Evolutionary conservation across 2,797 vertebrate genomes (phyloP).

Genomic region (Amniataba percoides): DNA sequence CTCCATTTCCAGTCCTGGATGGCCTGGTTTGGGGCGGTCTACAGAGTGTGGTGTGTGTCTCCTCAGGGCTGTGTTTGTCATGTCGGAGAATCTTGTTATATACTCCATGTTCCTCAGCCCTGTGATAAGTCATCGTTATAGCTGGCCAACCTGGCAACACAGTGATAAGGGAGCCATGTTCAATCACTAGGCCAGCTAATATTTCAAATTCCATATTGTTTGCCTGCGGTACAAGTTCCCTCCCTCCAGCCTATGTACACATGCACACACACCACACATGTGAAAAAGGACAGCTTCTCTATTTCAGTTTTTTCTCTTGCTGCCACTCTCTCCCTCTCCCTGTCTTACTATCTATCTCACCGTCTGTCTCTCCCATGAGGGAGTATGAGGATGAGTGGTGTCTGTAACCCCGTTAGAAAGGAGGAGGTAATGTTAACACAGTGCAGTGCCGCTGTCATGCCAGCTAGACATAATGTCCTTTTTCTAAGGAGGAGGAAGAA

Average conservation of each 20-base stretch:
- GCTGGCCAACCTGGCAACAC: constrained; percentile 87
- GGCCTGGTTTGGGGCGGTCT: constrained; percentile 78
- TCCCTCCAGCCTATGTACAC: constrained; percentile 60
- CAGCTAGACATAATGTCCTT: constrained; percentile 65
- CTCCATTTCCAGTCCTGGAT: constrained; percentile 73
- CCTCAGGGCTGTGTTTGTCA: constrained; percentile 88
- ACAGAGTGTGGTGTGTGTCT: constrained; percentile 70
- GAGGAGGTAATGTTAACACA: constrained; percentile 76
- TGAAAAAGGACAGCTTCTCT: constrained; percentile 39
- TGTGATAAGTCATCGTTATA: constrained; percentile 89
- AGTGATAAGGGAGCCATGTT: constrained; percentile 88
- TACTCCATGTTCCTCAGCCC: constrained; percentile 83
- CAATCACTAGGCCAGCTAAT: constrained; percentile 87
- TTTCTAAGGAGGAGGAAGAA: constrained; percentile 54
- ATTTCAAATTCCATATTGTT: constrained; percentile 90
- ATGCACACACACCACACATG: constrained; percentile 35
- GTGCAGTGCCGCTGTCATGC: constrained; percentile 74
- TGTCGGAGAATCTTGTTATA: constrained; percentile 87
- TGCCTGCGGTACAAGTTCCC: constrained; percentile 81
- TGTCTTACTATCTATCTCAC: constrained; percentile 49
- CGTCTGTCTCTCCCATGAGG: constrained; percentile 54
- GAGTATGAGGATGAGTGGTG: constrained; percentile 64
- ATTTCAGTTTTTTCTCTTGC: constrained; percentile 52
- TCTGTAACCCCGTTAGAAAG: constrained; percentile 73
- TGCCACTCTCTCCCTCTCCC: constrained; percentile 29